Evolutionary conservation across 2,113 vertebrate species (phyloP).

Genomic region (Scartelaos histophorus): DNA sequence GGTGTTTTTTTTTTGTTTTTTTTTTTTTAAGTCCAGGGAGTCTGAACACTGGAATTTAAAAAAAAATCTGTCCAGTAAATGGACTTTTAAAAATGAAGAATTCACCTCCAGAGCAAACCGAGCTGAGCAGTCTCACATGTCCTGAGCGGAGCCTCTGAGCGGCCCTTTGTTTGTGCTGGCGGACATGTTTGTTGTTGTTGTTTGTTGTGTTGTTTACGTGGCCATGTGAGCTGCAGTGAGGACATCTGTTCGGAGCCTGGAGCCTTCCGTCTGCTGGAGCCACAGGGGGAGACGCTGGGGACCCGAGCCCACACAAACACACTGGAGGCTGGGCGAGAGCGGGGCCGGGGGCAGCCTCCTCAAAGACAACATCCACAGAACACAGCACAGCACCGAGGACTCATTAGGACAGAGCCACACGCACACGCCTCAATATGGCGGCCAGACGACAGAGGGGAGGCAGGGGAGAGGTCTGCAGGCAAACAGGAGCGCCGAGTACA

Average conservation of each 20-base stretch:
- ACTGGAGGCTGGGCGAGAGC: constrained; percentile 38
- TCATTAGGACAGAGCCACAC: constrained; percentile 47
- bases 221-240: constrained; percentile 44
- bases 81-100: no score
- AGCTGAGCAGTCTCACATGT: no score
- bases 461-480: constrained; percentile 12
- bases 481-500: not conserved
- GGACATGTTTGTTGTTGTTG: constrained; percentile 13
- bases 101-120: not conserved
- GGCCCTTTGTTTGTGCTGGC: not conserved
- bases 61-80: no score
- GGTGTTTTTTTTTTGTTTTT: no score
- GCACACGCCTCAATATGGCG: constrained; percentile 47
- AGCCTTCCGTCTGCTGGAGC: constrained; percentile 20
- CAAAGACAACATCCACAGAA: constrained; percentile 59
- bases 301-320: constrained; percentile 41
- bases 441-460: constrained; percentile 16
- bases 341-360: constrained; percentile 51
- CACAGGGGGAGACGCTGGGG: constrained; percentile 52
- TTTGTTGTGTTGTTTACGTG: constrained; percentile 4
- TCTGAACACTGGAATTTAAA: no score
- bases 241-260: constrained; percentile 75
- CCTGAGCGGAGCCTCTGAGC: not conserved
- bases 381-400: constrained; percentile 53
- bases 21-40: no score